Evolutionary conservation across 2,888 invertebrate genomes (phyloP), one percentile per base, ranked within the genome.

Genomic region (Rhamnusium bicolor): DNA sequence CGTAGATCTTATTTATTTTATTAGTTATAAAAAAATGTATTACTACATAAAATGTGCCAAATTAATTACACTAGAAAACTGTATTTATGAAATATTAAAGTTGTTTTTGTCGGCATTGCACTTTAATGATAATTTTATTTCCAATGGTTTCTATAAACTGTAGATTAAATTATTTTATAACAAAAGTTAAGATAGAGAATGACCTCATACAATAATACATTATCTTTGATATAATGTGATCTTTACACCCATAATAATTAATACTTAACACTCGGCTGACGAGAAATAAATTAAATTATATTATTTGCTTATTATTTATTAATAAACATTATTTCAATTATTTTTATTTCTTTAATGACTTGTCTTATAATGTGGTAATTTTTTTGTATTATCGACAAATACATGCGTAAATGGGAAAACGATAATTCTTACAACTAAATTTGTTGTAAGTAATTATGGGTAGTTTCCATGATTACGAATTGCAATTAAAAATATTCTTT

Each of bases 161-260:
- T 4, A 8, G 67, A 67, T 56, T 67, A 67, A 56, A 67, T 54
- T 61, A 40, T 40, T 61, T 67, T 67, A 46, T 56, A 32, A 56
- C 40, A 40, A 67, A 47, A 58, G 56, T 53, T 51, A 21, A 54
- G 72, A 69, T 72, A 69, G 61, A 27, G 19, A 65, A 56, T 72
- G 75, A 79, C 80, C 79, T 74, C 69, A 69, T 68, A n/a, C n/a
- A 74, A 66, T 58, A 54, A 56, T 67, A 21, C 21, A 69, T 71
- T 76, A 79, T 77, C 77, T 21, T 65, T 58, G 61, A 27, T 56
- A 53, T 46, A 58, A 61, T 47, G 47, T 81, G 83, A 83, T 82
- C 84, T 83, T 82, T 83, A 81, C 76, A 82, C 82, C 77, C 82
- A 79, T 83, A 80, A 82, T 84, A 83, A 84, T 83, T 83, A 84